Evolutionary conservation across 2,113 vertebrate species (phyloP).

Genomic region (Pachycephala philippinensis): DNA sequence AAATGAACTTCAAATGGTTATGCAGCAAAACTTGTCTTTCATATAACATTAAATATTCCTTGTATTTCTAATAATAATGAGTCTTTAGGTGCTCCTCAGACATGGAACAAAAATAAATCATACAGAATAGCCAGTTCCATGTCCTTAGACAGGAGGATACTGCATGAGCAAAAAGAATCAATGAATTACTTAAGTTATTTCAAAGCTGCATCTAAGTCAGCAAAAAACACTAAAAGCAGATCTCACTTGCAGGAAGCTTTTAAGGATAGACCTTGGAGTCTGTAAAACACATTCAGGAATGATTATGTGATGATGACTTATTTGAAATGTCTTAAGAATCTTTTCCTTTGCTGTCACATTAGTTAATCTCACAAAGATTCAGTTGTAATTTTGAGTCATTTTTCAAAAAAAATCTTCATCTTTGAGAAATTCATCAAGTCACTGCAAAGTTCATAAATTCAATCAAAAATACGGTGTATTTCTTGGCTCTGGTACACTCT

Average conservation of each 20-base stretch:
- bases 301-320: neutral
- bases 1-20: neutral
- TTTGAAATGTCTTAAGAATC: neutral
- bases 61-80: neutral
- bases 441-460: neutral
- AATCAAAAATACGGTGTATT: neutral
- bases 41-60: neutral
- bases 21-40: neutral
- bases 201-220: neutral
- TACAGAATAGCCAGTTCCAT: neutral
- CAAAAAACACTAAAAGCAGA: neutral
- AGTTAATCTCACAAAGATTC: neutral
- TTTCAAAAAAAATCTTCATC: neutral
- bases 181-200: neutral
- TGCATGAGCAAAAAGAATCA: neutral
- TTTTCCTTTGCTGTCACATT: neutral
- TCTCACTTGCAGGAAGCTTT: neutral
- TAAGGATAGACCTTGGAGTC: neutral
- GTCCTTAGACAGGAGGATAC: neutral
- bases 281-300: neutral
- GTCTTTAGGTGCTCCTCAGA: neutral
- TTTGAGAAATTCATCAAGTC: neutral
- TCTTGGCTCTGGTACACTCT: neutral
- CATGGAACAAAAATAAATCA: neutral
- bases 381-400: neutral